Evolutionary conservation across 2,888 invertebrate genomes (phyloP).

Genomic region (Selenia dentaria): DNA sequence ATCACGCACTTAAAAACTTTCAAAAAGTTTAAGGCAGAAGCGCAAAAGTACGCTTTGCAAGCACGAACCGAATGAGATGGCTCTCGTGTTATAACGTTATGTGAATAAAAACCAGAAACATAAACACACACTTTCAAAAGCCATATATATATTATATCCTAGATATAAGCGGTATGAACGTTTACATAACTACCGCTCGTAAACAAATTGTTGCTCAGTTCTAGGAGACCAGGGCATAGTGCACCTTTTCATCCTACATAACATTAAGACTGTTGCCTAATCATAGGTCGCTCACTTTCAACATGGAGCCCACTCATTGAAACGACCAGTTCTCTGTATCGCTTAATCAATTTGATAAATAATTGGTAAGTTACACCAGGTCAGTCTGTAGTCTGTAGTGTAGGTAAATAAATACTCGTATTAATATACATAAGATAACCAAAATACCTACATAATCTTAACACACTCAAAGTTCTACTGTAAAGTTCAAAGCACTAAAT

Average conservation of each 20-base stretch:
- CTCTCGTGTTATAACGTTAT: too few relatives aligned
- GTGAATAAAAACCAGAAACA: too few relatives aligned
- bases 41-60: neutral
- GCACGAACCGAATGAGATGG: too few relatives aligned
- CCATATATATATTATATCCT: neutral
- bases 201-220: constrained; percentile 6
- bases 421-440: constrained; percentile 27
- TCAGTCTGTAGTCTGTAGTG: constrained; percentile 55
- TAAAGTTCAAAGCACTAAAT: neutral
- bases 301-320: constrained; percentile 62
- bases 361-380: constrained; percentile 67
- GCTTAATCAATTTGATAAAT: constrained; percentile 75
- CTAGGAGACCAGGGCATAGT: constrained; percentile 6
- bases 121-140: constrained; percentile 2
- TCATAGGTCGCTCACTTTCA: constrained; percentile 75
- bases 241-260: constrained; percentile 58
- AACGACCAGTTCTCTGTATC: constrained; percentile 68
- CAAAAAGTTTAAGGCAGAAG: neutral
- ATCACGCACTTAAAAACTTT: constrained; percentile 2
- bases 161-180: neutral
- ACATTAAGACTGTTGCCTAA: constrained; percentile 61
- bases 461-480: too few relatives aligned
- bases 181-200: constrained; percentile 11
- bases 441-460: neutral
- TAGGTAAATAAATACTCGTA: too few relatives aligned